Evolutionary conservation across 1,140 invertebrate species (phyloP).

Genomic region (Adelges cooleyi): DNA sequence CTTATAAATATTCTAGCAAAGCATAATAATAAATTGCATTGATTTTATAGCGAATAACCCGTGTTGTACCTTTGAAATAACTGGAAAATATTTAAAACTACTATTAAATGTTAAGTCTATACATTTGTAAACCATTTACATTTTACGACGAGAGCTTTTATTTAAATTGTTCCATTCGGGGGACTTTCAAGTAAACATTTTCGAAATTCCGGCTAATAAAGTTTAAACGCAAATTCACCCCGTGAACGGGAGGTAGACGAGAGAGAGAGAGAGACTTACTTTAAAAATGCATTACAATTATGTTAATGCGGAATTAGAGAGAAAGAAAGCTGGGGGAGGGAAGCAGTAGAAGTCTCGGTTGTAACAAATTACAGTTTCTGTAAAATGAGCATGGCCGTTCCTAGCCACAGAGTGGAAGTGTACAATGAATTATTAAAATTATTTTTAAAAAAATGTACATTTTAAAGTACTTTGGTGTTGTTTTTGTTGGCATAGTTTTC

Average conservation of each 20-base stretch:
- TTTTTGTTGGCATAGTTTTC: background rate
- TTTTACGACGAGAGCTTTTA: constrained; percentile 17
- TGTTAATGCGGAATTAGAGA: constrained; percentile 28
- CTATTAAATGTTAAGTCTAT: background rate
- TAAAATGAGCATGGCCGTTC: background rate
- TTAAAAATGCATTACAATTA: constrained; percentile 28
- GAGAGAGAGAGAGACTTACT: background rate
- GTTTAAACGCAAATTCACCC: constrained; percentile 21
- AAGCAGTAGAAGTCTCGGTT: background rate
- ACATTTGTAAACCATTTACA: constrained; percentile 20
- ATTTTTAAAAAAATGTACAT: background rate
- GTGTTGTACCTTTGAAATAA: no score
- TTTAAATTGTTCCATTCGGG: constrained; percentile 22
- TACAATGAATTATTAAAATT: constrained; percentile 21
- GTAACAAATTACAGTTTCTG: constrained; percentile 25
- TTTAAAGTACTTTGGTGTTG: background rate
- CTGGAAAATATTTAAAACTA: constrained; percentile 13
- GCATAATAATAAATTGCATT: no score
- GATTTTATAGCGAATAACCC: no score
- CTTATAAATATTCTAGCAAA: no score
- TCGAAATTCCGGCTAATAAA: constrained; percentile 18
- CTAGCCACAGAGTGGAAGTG: background rate
- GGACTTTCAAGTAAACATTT: constrained; percentile 23
- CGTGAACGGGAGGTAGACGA: background rate
- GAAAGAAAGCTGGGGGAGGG: background rate